These are phyloP conservation scores for Platichthys stellatus DNA, from an alignment of 2,113 vertebrate species.

Conservation along the genomic window DNA sequence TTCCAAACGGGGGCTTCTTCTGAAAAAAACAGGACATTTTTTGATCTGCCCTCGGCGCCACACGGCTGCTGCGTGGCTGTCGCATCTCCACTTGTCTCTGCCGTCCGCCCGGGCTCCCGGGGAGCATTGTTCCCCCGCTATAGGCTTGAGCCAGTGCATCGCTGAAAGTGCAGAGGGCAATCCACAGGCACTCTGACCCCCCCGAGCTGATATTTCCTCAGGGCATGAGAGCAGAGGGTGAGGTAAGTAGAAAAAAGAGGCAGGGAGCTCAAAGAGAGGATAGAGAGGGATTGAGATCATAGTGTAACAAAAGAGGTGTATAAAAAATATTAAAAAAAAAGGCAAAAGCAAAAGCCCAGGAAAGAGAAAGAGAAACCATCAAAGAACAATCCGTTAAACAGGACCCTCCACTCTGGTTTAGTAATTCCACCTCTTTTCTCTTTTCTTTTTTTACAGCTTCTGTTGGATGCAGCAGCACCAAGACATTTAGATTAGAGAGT, in stretches of 20 bases:
- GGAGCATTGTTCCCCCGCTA: constrained; percentile 38
- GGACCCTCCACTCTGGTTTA: constrained; percentile 40
- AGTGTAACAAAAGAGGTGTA: constrained; percentile 28
- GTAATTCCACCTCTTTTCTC: constrained; percentile 36
- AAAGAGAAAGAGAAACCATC: constrained; percentile 6
- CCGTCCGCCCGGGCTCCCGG: constrained; percentile 46
- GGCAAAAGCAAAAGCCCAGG: constrained; percentile 7
- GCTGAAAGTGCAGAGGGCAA: constrained; percentile 66
- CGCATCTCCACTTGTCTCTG: constrained; percentile 69
- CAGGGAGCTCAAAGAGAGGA: constrained; percentile 27
- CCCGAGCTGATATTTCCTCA: constrained; percentile 51
- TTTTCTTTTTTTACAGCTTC: constrained; percentile 41
- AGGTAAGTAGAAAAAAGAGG: constrained; percentile 56
- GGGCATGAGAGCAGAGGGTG: constrained; percentile 44
- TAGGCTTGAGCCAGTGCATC: constrained; percentile 45
- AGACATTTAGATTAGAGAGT: constrained; percentile 25
- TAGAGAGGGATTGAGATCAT: constrained; percentile 20
- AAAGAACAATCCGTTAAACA: constrained; percentile 28
- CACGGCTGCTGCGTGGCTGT: constrained; percentile 54
- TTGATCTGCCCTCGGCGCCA: constrained; percentile 56
- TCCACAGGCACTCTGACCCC: constrained; percentile 59
- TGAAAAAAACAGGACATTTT: constrained; percentile 76
- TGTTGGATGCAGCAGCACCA: constrained; percentile 38
- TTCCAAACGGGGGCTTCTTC: constrained; percentile 69
- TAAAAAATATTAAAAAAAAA: constrained; percentile 7